Evolutionary conservation across 2,113 vertebrate species (phyloP).

Genomic region (Numida meleagris): DNA sequence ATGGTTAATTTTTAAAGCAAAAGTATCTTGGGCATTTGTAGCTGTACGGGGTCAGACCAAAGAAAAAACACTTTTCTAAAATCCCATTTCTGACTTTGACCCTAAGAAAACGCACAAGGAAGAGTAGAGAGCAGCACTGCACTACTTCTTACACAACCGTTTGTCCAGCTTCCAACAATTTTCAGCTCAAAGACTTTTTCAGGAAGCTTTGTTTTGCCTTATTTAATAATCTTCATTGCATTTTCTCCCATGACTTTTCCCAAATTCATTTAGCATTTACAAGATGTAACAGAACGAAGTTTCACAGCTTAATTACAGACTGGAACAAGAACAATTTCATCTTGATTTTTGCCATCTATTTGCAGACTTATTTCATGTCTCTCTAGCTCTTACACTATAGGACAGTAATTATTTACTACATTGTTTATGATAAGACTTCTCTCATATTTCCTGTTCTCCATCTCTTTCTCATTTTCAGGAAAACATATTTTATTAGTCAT

Average conservation of each 20-base stretch:
- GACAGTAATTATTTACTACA: not conserved
- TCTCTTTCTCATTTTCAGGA: not conserved
- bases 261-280: not conserved
- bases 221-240: not conserved
- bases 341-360: not conserved
- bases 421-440: not conserved
- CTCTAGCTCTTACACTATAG: not conserved
- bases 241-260: not conserved
- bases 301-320: not conserved
- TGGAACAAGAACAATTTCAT: not conserved
- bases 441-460: not conserved
- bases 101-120: not conserved
- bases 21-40: not conserved
- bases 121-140: not conserved
- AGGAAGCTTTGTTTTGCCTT: not conserved
- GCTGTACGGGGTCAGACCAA: not conserved
- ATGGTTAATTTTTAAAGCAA: not conserved
- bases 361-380: not conserved
- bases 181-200: not conserved
- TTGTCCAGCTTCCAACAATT: not conserved
- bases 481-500: not conserved
- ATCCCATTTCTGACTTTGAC: not conserved
- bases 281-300: not conserved
- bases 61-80: not conserved
- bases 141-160: not conserved